Base-by-base conservation (phyloP, 2,888 invertebrate genomes). In the Spicauda simplicius region DNA sequence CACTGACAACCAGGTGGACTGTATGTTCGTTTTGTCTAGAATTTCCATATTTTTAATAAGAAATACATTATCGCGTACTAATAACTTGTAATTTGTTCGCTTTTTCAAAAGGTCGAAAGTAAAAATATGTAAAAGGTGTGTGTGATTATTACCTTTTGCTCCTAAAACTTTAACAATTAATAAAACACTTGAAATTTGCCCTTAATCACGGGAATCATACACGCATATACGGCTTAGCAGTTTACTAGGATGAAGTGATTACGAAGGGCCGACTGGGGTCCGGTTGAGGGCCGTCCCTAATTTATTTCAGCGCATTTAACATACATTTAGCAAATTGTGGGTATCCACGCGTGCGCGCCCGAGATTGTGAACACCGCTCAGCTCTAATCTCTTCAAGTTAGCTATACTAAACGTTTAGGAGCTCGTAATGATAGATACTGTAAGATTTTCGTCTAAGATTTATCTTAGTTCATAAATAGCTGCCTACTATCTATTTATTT, bases 211-310 rank as follows among this genome's bases (percentile, higher is more conserved):
- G n/a, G n/a, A n/a, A n/a, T 6, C n/a, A 45, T 45, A 45, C 16
- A n/a, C 45, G n/a, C 45, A n/a, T n/a, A 14, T 14, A n/a, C 45
- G 45, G 45, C 45, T 45, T 45, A 45, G n/a, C 45, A 45, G 45
- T 45, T 50, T 68, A 65, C 65, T 66, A 54, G 74, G 74, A 72
- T 73, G 73, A 73, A 76, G 74, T 73, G 74, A 75, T 77, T 76
- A 76, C 62, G 67, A 20, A 57, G 72, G 64, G 8, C 62, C 71
- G 69, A 54, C 25, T 53, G 56, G 64, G 18, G 64, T n/a, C 45
- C 37, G 69, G 69, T 58, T 53, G 64, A 25, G 58, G 69, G 20
- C 53, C 61, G 69, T 69, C 65, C 64, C 59, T 66, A 70, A 74
- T 74, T 75, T 74, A 74, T 75, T 72, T 73, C 45, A 68, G 68